Evolutionary conservation across 2,113 vertebrate species (phyloP).

Genomic region (Zingel zingel): DNA sequence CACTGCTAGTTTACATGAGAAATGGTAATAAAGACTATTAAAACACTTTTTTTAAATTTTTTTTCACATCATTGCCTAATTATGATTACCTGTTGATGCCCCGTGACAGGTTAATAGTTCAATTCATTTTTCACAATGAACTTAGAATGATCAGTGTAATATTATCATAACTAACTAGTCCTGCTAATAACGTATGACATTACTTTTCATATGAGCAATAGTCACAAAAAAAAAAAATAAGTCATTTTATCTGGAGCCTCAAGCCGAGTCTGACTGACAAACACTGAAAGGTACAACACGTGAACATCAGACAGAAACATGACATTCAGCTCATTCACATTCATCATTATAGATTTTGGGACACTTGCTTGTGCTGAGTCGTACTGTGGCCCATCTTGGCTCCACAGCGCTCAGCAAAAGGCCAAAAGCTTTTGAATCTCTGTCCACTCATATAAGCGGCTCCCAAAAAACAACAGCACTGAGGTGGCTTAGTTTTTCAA

Average conservation of each 20-base stretch:
- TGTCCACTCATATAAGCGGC: not conserved
- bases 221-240: too few relatives aligned
- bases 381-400: too few relatives aligned
- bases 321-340: too few relatives aligned
- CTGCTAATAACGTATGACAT: not conserved
- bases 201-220: not conserved
- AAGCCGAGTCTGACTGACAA: too few relatives aligned
- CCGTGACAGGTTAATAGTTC: not conserved
- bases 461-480: not conserved
- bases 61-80: not conserved
- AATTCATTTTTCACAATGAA: not conserved
- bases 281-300: not conserved
- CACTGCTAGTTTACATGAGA: not conserved
- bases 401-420: too few relatives aligned
- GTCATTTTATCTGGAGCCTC: too few relatives aligned
- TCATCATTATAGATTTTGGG: too few relatives aligned
- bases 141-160: not conserved
- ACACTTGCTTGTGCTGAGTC: too few relatives aligned
- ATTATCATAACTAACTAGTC: not conserved
- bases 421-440: not conserved
- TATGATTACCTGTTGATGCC: not conserved
- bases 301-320: not conserved
- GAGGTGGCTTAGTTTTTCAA: too few relatives aligned
- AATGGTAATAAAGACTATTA: not conserved
- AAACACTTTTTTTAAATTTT: not conserved